Percentiles rank a stretch among this genome's conserved stretches.
These are phyloP conservation scores for Schizopygopsis malacanthus DNA, from an alignment of 2,797 vertebrate species.

Conservation along the genomic window DNA sequence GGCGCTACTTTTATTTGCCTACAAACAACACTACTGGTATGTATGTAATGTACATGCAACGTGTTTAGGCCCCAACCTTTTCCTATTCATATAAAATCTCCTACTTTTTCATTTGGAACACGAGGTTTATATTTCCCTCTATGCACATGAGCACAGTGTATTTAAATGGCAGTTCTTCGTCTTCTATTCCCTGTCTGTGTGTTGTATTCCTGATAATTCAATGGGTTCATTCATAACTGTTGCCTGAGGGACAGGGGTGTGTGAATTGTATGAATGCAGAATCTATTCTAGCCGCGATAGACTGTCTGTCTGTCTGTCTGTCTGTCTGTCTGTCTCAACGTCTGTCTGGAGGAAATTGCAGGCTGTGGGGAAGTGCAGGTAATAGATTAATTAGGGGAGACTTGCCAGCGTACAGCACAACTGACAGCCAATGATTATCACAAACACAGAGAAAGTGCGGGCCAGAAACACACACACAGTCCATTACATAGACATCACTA, in stretches of 20 bases:
- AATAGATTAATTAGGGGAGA: conserved; percentile 81
- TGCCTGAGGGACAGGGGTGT: conserved; percentile 48
- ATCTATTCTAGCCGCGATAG: conserved; percentile 53
- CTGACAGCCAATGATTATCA: conserved; percentile 80
- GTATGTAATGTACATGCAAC: neutral
- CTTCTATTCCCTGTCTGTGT: conserved; percentile 40
- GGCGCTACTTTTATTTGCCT: neutral
- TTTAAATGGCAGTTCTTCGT: conserved; percentile 24
- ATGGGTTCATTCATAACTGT: conserved; percentile 58
- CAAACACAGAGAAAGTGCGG: conserved; percentile 65
- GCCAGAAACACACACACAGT: conserved; percentile 34
- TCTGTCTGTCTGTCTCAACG: neutral
- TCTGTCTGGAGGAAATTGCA: conserved; percentile 63
- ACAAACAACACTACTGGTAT: neutral
- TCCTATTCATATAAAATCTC: conserved; percentile 34
- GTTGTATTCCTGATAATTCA: conserved; percentile 55
- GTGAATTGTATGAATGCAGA: conserved; percentile 56
- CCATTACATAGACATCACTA: conserved; percentile 44
- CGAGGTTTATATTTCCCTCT: conserved; percentile 41
- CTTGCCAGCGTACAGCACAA: conserved; percentile 65
- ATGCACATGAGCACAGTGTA: conserved; percentile 22
- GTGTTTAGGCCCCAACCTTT: neutral
- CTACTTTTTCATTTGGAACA: conserved; percentile 36
- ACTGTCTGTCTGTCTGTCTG: conserved; percentile 15
- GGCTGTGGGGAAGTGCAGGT: conserved; percentile 75